phyloP scores from a whole-genome alignment of 1,140 invertebrate species.

The Agraylea sexmaculata region DNA sequence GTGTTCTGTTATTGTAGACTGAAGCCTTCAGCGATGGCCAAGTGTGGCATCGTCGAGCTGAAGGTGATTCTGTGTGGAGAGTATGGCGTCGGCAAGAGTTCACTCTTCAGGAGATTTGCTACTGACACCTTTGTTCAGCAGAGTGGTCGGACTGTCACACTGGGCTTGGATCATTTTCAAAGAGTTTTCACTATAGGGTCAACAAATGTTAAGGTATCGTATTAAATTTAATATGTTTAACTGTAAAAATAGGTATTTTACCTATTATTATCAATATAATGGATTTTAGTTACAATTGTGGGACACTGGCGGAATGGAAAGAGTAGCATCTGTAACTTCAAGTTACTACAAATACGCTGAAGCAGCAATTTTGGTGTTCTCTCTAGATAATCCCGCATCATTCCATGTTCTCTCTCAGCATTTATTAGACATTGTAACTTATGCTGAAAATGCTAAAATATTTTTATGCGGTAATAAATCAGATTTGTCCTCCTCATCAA shows the following conservation, averaged over 20 bases:
- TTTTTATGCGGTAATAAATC: conserved; percentile 85
- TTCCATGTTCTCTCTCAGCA: conserved; percentile 88
- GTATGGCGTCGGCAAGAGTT: conserved; percentile 91
- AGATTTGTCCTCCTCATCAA: conserved; percentile 59
- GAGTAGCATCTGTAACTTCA: conserved; percentile 84
- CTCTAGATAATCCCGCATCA: conserved; percentile 78
- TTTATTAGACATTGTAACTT: conserved; percentile 79
- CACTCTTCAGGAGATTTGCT: conserved; percentile 80
- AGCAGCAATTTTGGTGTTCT: conserved; percentile 81
- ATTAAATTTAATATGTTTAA: conserved; percentile 6
- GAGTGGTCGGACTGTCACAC: conserved; percentile 72
- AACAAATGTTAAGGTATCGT: conserved; percentile 63
- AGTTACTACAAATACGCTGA: conserved; percentile 91
- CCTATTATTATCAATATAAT: conserved; percentile 1
- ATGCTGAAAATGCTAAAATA: conserved; percentile 88
- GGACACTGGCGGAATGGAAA: conserved; percentile 90
- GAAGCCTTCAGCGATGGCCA: conserved; percentile 52
- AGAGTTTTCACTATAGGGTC: conserved; percentile 63
- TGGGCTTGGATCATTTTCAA: conserved; percentile 84
- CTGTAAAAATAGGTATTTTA: background rate
- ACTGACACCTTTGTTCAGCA: conserved; percentile 75
- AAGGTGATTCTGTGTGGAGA: conserved; percentile 93
- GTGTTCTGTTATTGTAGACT: too few species aligned
- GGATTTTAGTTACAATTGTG: conserved; percentile 70
- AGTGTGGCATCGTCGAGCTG: conserved; percentile 72